These are phyloP conservation scores for Triplophysa dalaica DNA, from an alignment of 2,113 vertebrate genomes.

Conservation along the genomic window DNA sequence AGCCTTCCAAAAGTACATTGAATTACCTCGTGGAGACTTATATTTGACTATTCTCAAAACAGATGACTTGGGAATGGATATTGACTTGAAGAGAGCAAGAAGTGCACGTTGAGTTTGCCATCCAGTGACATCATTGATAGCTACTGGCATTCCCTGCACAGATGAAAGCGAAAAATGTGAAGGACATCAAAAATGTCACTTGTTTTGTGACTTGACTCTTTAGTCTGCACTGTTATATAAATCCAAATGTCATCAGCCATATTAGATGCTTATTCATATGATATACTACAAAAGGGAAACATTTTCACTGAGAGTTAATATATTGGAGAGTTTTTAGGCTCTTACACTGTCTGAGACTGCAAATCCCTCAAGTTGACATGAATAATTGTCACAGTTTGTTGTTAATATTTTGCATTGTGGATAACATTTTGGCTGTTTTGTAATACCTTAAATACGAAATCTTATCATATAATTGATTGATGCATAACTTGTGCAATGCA, in stretches of 20 bases:
- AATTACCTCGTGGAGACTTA: conserved; percentile 1
- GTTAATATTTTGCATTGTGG: conserved; percentile 3
- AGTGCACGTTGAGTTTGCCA: conserved; percentile 5
- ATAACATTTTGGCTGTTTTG: conserved; percentile 51
- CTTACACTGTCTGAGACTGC: conserved; percentile 3
- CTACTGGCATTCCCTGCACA: background rate
- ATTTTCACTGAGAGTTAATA: conserved; percentile 9
- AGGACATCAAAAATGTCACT: conserved; percentile 16
- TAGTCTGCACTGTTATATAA: conserved; percentile 39
- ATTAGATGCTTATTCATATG: conserved; percentile 28
- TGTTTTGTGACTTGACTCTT: conserved; percentile 32
- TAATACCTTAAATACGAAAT: conserved; percentile 38
- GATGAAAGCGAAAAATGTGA: background rate
- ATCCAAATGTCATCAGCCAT: conserved; percentile 38
- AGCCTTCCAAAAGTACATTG: background rate
- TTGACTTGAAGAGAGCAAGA: background rate
- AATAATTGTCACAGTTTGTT: conserved; percentile 10
- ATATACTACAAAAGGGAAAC: conserved; percentile 3
- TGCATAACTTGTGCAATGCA: conserved; percentile 5
- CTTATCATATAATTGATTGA: conserved; percentile 28
- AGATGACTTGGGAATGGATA: conserved; percentile 8
- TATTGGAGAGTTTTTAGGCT: conserved; percentile 19
- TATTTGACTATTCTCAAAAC: conserved; percentile 2
- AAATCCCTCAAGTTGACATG: conserved; percentile 17
- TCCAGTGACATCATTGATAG: background rate